These are phyloP conservation scores for Cinclus cinclus DNA, from an alignment of 2,113 vertebrate species.

Conservation along the genomic window DNA sequence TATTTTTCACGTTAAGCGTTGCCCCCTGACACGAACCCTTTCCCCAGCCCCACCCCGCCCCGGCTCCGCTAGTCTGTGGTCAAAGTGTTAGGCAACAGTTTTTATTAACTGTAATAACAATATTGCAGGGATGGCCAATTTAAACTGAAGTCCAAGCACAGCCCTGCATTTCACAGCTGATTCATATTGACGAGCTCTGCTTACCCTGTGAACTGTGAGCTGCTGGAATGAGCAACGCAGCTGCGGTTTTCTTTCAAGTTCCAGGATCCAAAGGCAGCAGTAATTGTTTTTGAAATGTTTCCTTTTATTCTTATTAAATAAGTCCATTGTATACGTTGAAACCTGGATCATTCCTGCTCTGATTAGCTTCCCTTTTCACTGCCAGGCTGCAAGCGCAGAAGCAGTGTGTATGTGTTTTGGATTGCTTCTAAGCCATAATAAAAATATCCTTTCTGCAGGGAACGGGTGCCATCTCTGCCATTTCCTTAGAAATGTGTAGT, in stretches of 20 bases:
- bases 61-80: not conserved
- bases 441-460: constrained; percentile 26
- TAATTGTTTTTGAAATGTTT: constrained; percentile 68
- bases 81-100: constrained; percentile 36
- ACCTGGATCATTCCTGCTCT: not conserved
- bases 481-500: not conserved
- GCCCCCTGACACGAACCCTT: not conserved
- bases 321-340: constrained; percentile 1
- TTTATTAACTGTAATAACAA: constrained; percentile 52
- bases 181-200: constrained; percentile 37
- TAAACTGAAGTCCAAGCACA: constrained; percentile 22
- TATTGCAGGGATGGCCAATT: constrained; percentile 36
- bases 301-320: constrained; percentile 64
- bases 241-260: constrained; percentile 64
- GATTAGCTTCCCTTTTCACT: constrained; percentile 6
- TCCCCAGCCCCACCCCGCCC: not conserved
- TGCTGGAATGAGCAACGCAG: constrained; percentile 12
- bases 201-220: constrained; percentile 45
- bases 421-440: constrained; percentile 14
- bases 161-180: constrained; percentile 37
- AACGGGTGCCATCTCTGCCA: constrained; percentile 9
- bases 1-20: not conserved
- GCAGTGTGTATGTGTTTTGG: constrained; percentile 23
- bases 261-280: constrained; percentile 53
- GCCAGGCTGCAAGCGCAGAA: not conserved